These are phyloP conservation scores for Sacculina carcini DNA, from an alignment of 2,888 invertebrate genomes.

Conservation along the genomic window DNA sequence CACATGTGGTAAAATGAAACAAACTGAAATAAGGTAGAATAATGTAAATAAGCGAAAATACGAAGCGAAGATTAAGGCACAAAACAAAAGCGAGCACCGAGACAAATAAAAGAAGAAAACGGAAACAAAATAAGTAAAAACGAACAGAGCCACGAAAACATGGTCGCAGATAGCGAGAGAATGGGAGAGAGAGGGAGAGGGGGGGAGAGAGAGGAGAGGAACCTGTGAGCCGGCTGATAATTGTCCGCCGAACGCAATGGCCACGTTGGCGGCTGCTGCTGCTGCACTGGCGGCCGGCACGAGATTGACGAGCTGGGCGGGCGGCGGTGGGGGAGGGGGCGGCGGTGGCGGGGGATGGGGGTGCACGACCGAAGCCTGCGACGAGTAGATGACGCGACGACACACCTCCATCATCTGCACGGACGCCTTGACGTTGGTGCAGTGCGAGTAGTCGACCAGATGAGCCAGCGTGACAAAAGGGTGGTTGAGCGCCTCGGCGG, in stretches of 20 bases:
- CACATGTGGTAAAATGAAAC: too few relatives aligned
- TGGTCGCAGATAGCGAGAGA: too few relatives aligned
- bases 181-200: too few relatives aligned
- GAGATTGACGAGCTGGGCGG: slow-evolving; percentile 16
- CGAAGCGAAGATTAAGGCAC: neutral
- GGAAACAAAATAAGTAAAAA: slow-evolving; percentile 1
- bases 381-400: slow-evolving; percentile 21
- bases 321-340: slow-evolving; percentile 19
- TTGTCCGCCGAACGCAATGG: slow-evolving; percentile 83
- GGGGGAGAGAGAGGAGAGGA: too few relatives aligned
- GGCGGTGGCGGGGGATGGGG: slow-evolving; percentile 8
- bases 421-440: slow-evolving; percentile 85
- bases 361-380: neutral
- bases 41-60: too few relatives aligned
- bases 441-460: slow-evolving; percentile 82
- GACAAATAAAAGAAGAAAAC: slow-evolving; percentile 1
- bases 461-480: slow-evolving; percentile 80
- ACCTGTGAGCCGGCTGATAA: too few relatives aligned
- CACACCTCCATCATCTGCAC: slow-evolving; percentile 89
- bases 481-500: slow-evolving; percentile 83
- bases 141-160: neutral
- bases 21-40: too few relatives aligned
- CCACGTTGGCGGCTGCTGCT: slow-evolving; percentile 53
- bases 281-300: slow-evolving; percentile 49
- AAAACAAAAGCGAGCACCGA: neutral